phyloP scores from a whole-genome alignment of 2,113 vertebrate genomes.

The Nycticebus coucang region DNA sequence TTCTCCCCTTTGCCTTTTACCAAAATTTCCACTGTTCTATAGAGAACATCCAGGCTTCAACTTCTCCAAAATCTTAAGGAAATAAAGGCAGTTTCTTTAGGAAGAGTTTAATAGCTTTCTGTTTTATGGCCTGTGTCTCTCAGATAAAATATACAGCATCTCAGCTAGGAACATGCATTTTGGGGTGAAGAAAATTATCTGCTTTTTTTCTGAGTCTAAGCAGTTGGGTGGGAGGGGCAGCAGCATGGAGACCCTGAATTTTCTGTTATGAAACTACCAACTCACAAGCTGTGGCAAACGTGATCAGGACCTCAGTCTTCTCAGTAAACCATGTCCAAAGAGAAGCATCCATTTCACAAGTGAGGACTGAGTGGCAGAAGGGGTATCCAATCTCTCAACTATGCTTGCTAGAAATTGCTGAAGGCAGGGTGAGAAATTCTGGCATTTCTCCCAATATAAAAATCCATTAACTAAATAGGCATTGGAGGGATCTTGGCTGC shows the following conservation, averaged over 20 bases:
- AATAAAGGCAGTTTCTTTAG: neutral
- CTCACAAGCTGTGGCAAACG: neutral
- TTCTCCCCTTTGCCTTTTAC: neutral
- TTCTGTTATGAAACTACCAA: neutral
- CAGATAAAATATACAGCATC: neutral
- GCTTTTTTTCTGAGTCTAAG: neutral
- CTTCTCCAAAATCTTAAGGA: neutral
- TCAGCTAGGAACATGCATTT: neutral
- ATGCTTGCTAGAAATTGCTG: neutral
- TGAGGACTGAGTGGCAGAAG: neutral
- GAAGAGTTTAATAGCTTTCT: neutral
- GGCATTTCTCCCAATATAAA: neutral
- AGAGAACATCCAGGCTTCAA: neutral
- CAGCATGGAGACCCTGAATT: neutral
- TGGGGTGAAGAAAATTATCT: neutral
- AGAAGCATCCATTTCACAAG: neutral
- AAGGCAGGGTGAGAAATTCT: neutral
- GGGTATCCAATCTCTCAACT: neutral
- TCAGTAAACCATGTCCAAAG: neutral
- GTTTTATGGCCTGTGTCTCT: neutral
- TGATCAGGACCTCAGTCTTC: neutral
- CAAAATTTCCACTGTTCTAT: neutral
- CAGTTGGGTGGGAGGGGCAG: neutral
- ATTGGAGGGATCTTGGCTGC: neutral
- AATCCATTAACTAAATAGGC: neutral